phyloP scores from a whole-genome alignment of 2,797 vertebrate species.

The Tiaroga cobitis region DNA sequence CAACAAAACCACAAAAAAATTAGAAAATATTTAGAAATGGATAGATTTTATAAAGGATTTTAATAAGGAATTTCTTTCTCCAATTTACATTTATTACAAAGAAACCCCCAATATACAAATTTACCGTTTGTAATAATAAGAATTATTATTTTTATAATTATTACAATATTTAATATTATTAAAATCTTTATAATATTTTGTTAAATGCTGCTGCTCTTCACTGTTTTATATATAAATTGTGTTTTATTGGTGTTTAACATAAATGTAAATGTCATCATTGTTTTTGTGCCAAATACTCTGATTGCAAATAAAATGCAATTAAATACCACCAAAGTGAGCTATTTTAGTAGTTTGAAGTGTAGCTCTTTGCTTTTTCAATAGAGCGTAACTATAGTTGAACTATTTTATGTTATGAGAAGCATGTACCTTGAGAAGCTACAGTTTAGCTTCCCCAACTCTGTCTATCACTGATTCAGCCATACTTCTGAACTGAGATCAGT shows the following conservation, averaged over 20 bases:
- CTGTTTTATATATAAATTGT: background rate
- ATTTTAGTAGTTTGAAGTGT: background rate
- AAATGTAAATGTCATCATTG: background rate
- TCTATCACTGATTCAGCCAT: background rate
- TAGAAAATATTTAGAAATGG: too few species aligned
- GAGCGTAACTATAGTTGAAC: background rate
- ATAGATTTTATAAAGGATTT: too few species aligned
- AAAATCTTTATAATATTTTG: background rate
- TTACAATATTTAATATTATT: background rate
- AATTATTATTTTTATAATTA: too few species aligned
- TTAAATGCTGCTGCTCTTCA: background rate
- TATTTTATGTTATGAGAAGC: background rate
- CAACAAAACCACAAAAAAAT: too few species aligned
- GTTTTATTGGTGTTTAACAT: background rate
- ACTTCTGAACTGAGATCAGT: background rate
- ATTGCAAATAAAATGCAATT: background rate
- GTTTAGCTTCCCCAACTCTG: background rate
- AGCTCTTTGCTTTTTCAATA: background rate
- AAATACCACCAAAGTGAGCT: background rate
- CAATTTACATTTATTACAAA: too few species aligned
- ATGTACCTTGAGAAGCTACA: background rate
- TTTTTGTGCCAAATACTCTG: background rate
- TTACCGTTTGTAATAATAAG: too few species aligned
- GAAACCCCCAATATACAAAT: too few species aligned
- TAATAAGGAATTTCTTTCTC: too few species aligned